phyloP scores from a whole-genome alignment of 2,888 invertebrate species.

The Meandrusa payeni region DNA sequence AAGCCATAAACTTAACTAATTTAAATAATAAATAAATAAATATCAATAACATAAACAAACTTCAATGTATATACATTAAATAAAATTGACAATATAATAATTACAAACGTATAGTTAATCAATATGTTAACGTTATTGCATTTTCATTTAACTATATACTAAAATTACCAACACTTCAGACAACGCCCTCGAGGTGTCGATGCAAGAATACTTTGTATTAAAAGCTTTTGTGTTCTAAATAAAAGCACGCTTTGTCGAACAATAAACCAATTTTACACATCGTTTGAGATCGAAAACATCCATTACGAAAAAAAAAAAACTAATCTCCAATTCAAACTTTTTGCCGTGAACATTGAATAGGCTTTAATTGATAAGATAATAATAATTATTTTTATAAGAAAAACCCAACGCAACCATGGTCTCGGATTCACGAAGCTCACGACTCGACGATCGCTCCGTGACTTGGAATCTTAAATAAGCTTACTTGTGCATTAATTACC shows the following conservation, averaged over 20 bases:
- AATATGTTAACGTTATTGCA: too few relatives aligned
- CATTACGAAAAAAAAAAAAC: slow-evolving; percentile 2
- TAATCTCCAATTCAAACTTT: slow-evolving; percentile 20
- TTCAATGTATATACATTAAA: too few relatives aligned
- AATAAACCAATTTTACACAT: slow-evolving; percentile 17
- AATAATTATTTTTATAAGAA: slow-evolving; percentile 38
- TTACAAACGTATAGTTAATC: too few relatives aligned
- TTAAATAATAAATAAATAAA: too few relatives aligned
- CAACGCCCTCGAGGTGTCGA: too few relatives aligned
- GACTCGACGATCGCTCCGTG: slow-evolving; percentile 34
- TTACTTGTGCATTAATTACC: slow-evolving; percentile 39
- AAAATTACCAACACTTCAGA: too few relatives aligned
- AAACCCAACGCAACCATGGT: slow-evolving; percentile 49
- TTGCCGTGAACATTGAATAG: slow-evolving; percentile 33
- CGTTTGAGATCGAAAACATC: slow-evolving; percentile 22
- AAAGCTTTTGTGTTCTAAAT: slow-evolving; percentile 4
- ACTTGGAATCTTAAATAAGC: slow-evolving; percentile 33
- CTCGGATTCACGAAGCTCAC: slow-evolving; percentile 45
- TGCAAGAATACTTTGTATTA: too few relatives aligned
- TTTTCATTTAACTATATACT: too few relatives aligned
- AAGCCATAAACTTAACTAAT: too few relatives aligned
- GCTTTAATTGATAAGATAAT: slow-evolving; percentile 37
- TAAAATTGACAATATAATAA: too few relatives aligned
- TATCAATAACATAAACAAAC: too few relatives aligned
- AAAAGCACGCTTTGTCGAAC: slow-evolving; percentile 1